A percentile compares a stretch with the other conserved stretches of the same genome.
These are phyloP conservation scores for Furcula furcula DNA, from an alignment of 2,888 invertebrate genomes.

Conservation along the genomic window DNA sequence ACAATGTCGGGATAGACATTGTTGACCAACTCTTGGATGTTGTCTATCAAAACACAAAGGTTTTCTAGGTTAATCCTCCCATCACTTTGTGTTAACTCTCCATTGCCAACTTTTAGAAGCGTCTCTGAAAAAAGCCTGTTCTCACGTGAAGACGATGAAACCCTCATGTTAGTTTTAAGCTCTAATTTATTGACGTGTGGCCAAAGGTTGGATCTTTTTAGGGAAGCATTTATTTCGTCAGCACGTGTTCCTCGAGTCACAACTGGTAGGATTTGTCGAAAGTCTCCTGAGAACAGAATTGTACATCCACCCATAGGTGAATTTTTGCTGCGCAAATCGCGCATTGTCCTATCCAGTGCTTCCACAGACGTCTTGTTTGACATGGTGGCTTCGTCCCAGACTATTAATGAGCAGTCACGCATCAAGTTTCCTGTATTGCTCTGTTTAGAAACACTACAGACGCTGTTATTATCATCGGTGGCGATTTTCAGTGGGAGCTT, in stretches of 20 bases:
- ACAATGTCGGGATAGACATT: constrained; percentile 28
- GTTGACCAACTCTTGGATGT: constrained; percentile 10
- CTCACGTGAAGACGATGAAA: constrained; percentile 22
- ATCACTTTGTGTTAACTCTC: constrained; percentile 28
- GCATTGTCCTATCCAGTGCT: constrained; percentile 34
- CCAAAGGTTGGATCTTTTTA: no score
- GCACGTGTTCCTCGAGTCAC: constrained; percentile 27
- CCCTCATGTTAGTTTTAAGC: constrained; percentile 30
- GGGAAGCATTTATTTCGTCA: constrained; percentile 29
- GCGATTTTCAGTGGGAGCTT: constrained; percentile 29
- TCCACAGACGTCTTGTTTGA: constrained; percentile 30
- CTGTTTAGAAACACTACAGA: constrained; percentile 33
- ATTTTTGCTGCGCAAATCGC: constrained; percentile 14
- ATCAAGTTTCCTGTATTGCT: constrained; percentile 31
- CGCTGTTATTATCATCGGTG: constrained; percentile 25
- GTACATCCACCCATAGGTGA: constrained; percentile 28
- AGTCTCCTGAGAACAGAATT: constrained; percentile 28
- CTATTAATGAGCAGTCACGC: constrained; percentile 29
- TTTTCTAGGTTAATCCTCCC: constrained; percentile 26
- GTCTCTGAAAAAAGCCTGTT: constrained; percentile 29
- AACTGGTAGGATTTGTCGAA: constrained; percentile 28
- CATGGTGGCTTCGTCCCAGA: constrained; percentile 32
- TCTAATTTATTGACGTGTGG: constrained; percentile 27
- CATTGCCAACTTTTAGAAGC: constrained; percentile 29
- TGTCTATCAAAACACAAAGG: constrained; percentile 13